Conservation (phyloP, 2,888 invertebrate species). For the Apamea monoglypha region DNA sequence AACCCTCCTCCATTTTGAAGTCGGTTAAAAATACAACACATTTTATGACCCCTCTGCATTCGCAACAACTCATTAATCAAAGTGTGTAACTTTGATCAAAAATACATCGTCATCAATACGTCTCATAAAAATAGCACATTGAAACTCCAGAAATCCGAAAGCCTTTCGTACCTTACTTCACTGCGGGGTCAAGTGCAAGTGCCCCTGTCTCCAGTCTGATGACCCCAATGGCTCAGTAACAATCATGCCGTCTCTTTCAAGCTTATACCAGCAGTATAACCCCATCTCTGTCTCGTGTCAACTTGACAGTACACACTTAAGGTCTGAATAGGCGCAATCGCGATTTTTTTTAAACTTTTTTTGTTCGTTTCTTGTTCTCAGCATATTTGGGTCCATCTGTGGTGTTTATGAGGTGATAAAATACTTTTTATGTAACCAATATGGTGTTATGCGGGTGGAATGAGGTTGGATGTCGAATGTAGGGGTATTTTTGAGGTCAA, state of each 20-base stretch:
- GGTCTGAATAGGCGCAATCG: slow-evolving; percentile 60
- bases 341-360: slow-evolving; percentile 14
- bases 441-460: slow-evolving; percentile 36
- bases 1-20: not conserved
- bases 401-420: slow-evolving; percentile 47
- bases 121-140: slow-evolving; percentile 39
- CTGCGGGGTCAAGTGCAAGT: slow-evolving; percentile 63
- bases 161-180: slow-evolving; percentile 41
- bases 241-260: slow-evolving; percentile 48
- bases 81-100: no score
- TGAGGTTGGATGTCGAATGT: slow-evolving; percentile 6
- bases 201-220: slow-evolving; percentile 61
- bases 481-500: slow-evolving; percentile 20
- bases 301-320: slow-evolving; percentile 50
- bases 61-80: not conserved
- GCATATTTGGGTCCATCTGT: slow-evolving; percentile 33
- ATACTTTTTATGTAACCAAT: slow-evolving; percentile 48
- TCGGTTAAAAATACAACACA: not conserved
- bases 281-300: slow-evolving; percentile 49
- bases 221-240: slow-evolving; percentile 61
- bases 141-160: slow-evolving; percentile 40
- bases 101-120: no score
- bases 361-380: slow-evolving; percentile 11
- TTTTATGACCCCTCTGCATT: not conserved
- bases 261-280: not conserved